Percentiles rank a stretch among this genome's conserved stretches.
Conservation (phyloP, 2,888 invertebrate species). For the Sphaeridia pumilis region DNA sequence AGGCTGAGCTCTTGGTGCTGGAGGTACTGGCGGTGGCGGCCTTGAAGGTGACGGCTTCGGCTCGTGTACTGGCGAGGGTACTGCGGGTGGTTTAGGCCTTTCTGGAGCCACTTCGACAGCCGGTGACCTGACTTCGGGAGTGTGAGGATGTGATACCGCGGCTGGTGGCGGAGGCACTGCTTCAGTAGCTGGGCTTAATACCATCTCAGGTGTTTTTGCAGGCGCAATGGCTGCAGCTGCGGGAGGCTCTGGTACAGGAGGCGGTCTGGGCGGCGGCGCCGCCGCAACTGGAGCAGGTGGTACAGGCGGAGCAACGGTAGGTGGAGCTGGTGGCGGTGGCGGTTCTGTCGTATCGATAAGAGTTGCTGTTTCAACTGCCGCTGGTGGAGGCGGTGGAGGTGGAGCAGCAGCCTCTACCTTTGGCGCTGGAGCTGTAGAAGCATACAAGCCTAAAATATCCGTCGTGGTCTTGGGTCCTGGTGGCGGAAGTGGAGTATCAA, state of each 20-base stretch:
- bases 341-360: neutral
- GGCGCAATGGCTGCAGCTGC: neutral
- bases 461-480: constrained; percentile 24
- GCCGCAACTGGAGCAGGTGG: constrained; percentile 1
- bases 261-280: neutral
- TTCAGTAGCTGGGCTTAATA: neutral
- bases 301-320: neutral
- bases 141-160: neutral
- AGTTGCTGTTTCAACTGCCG: neutral
- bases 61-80: constrained; percentile 11
- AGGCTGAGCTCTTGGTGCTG: constrained; percentile 38
- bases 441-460: constrained; percentile 33
- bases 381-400: neutral
- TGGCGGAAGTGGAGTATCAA: constrained; percentile 25
- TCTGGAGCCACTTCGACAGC: neutral
- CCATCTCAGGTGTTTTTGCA: neutral
- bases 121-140: neutral
- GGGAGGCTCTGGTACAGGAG: neutral
- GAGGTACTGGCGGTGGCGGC: constrained; percentile 30
- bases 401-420: constrained; percentile 20
- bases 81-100: constrained; percentile 2
- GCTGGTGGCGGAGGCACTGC: neutral
- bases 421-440: constrained; percentile 16
- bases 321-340: constrained; percentile 1
- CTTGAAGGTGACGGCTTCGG: constrained; percentile 20